Conservation (phyloP, 2,797 vertebrate species). For the Myiothlypis chrysogaster region DNA sequence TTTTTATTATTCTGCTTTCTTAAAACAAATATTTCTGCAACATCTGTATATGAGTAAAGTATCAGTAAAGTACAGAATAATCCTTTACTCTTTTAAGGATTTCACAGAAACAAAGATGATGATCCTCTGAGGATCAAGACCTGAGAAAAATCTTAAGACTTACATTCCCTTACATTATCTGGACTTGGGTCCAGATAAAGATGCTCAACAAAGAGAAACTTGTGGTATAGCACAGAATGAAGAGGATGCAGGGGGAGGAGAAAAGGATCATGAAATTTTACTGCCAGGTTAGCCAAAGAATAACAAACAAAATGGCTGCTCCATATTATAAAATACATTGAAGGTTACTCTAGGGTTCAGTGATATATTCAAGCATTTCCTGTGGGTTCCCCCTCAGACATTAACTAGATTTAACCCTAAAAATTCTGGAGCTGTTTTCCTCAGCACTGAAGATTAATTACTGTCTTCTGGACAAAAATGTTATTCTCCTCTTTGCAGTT, state of each 20-base stretch:
- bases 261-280: slow-evolving; percentile 5
- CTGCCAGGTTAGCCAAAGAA: neutral
- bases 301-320: slow-evolving; percentile 33
- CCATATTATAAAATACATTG: neutral
- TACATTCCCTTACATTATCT: neutral
- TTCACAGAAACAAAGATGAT: neutral
- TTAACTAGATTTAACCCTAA: neutral
- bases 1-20: neutral
- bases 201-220: neutral
- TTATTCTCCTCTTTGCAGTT: neutral
- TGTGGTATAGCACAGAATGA: neutral
- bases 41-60: neutral
- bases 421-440: neutral
- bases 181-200: neutral
- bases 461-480: neutral
- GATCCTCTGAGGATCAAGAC: neutral
- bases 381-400: neutral
- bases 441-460: neutral
- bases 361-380: slow-evolving; percentile 21
- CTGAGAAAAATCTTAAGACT: neutral
- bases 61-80: neutral
- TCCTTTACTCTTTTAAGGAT: neutral
- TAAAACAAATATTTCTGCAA: neutral
- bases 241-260: neutral
- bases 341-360: neutral